Conservation (phyloP, 53 echinoderm and acorn worm species). For the Luidia sarsii region DNA sequence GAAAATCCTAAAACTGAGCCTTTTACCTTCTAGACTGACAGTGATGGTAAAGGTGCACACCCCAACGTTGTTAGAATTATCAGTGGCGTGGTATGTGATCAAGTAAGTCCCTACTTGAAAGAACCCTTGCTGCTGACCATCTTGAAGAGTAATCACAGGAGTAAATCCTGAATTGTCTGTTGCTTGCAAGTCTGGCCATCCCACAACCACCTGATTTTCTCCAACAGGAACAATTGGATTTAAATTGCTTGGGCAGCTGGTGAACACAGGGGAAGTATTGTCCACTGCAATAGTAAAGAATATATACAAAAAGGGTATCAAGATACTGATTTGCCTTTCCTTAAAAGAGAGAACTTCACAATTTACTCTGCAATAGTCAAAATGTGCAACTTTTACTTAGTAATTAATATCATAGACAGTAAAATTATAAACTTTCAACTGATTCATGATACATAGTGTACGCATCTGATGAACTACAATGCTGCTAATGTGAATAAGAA, state of each 20-base stretch:
- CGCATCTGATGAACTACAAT: too few species aligned
- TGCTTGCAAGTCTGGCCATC: background rate
- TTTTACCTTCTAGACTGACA: background rate
- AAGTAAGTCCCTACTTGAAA: background rate
- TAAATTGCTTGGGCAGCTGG: background rate
- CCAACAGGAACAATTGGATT: background rate
- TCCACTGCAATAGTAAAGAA: background rate
- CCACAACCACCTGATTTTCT: background rate
- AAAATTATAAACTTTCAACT: too few species aligned
- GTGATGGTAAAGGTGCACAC: background rate
- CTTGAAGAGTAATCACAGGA: background rate
- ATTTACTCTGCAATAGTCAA: too few species aligned
- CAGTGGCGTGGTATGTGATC: slow-evolving; percentile 23
- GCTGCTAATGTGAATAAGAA: too few species aligned
- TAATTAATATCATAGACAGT: too few species aligned
- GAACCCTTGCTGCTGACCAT: background rate
- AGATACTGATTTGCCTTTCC: too few species aligned
- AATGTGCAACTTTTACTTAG: too few species aligned
- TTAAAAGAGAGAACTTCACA: too few species aligned
- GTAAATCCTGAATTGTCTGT: background rate
- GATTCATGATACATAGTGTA: too few species aligned
- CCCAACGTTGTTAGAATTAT: background rate
- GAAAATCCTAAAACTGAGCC: too few species aligned
- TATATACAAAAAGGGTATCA: background rate
- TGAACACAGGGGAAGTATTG: background rate